These are phyloP conservation scores for Laothoe populi DNA, from an alignment of 2,888 invertebrate genomes.

Conservation along the genomic window DNA sequence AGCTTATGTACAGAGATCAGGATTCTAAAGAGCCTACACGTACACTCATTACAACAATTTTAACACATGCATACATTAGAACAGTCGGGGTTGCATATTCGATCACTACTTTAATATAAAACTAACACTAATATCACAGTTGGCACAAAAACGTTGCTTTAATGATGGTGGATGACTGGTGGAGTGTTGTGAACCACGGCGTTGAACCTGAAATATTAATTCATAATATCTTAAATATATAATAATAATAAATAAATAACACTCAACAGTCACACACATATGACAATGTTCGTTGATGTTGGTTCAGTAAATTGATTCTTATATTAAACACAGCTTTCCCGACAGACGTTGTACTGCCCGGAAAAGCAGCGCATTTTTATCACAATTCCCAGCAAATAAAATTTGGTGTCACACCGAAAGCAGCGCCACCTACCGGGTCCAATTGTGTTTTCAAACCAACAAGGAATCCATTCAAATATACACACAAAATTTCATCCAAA, in stretches of 20 bases:
- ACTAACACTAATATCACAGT: constrained; percentile 78
- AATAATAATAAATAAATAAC: no score
- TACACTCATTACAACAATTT: constrained; percentile 29
- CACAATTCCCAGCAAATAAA: no score
- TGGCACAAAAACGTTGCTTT: constrained; percentile 54
- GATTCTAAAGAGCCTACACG: constrained; percentile 25
- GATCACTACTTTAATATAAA: constrained; percentile 53
- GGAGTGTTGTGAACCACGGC: constrained; percentile 80
- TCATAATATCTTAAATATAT: background rate
- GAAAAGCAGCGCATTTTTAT: no score
- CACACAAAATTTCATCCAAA: no score
- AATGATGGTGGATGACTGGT: constrained; percentile 80
- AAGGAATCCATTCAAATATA: no score
- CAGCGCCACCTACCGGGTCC: no score
- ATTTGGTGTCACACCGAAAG: no score
- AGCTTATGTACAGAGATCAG: constrained; percentile 32
- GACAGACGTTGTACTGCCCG: no score
- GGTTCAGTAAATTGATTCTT: background rate
- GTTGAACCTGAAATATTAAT: constrained; percentile 72
- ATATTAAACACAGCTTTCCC: no score
- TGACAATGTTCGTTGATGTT: no score
- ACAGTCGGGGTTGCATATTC: constrained; percentile 48
- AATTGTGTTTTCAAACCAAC: no score
- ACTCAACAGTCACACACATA: no score
- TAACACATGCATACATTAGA: constrained; percentile 51